Evolutionary conservation across 2,888 invertebrate species (phyloP).

Genomic region (Aradus depressus): DNA sequence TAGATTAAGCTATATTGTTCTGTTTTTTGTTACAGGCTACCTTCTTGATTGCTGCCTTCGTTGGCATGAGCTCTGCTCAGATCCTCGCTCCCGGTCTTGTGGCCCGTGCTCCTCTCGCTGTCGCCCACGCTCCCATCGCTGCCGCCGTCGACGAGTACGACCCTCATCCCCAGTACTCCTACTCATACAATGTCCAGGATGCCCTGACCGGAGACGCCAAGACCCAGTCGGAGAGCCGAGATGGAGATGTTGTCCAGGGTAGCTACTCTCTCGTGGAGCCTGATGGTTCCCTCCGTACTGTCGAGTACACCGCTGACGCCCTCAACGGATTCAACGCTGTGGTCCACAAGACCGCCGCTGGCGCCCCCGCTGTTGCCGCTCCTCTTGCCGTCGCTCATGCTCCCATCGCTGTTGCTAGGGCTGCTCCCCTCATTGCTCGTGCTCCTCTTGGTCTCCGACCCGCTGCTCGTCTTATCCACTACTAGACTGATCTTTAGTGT

Average conservation of each 20-base stretch:
- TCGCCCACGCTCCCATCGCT: slow-evolving; percentile 3
- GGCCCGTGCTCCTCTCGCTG: slow-evolving; percentile 1
- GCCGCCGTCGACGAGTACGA: background rate
- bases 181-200: background rate
- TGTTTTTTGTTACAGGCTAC: background rate
- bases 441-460: slow-evolving; percentile 14
- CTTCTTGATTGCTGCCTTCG: background rate
- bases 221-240: background rate
- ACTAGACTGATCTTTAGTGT: too few relatives aligned
- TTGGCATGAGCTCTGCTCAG: slow-evolving; percentile 3
- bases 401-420: slow-evolving; percentile 6
- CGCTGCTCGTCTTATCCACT: too few relatives aligned
- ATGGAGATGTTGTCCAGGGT: too few relatives aligned
- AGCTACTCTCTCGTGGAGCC: slow-evolving; percentile 8
- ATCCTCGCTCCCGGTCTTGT: slow-evolving; percentile 9
- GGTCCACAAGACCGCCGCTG: slow-evolving; percentile 32
- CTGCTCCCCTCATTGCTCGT: slow-evolving; percentile 5
- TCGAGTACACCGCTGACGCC: slow-evolving; percentile 37
- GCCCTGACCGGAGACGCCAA: slow-evolving; percentile 3
- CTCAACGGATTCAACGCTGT: slow-evolving; percentile 36
- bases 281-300: slow-evolving; percentile 33
- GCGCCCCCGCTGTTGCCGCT: slow-evolving; percentile 17
- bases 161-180: background rate
- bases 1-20: too few relatives aligned
- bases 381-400: slow-evolving; percentile 18